Base-by-base conservation (phyloP, 2,888 invertebrate species). In the Apocheima hispidaria region DNA sequence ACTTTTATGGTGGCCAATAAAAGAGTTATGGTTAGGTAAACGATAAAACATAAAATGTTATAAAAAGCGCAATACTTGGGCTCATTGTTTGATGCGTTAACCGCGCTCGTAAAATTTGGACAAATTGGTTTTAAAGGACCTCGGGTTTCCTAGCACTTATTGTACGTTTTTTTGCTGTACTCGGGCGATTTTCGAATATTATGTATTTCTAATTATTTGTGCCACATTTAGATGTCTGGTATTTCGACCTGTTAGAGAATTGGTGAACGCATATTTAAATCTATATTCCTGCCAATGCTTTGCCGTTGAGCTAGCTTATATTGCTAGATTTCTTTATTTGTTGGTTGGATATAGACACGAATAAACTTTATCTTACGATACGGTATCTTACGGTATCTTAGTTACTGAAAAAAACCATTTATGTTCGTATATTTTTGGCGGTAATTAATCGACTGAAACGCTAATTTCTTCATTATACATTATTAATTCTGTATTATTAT, bases 61-160 rank as follows among this genome's bases (percentile, higher is more conserved):
- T 87, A 86, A 86, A 86, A 83, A 78, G 79, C 44, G 51, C 82
- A 83, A 86, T 86, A 82, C 86, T 84, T 84, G 83, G 81, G 69
- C 83, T 87, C 82, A 83, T 86, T 88, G 87, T 86, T 88, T 86
- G 86, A 86, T 86, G 82, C 82, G 81, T 73, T 77, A 79, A 81
- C 81, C 78, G 79, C 74, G 78, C 72, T 87, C 88, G 84, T 91
- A 88, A 90, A 90, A 77, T 80, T 78, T 71, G 79, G 79, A 87
- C 87, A 87, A 90, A 91, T 88, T 86, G 89, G 84, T 86, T 88
- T 86, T 85, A 81, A 86, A 80, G 77, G 78, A 77, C 81, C 83
- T 72, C 68, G 56, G 64, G 76, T 71, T 72, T 69, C 70, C 72
- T 75, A 69, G 73, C 73, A 72, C 71, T 81, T 77, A 80, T 79